Evolutionary conservation across 2,888 invertebrate genomes (phyloP).

Genomic region (Mongoloraphidia duomilia): DNA sequence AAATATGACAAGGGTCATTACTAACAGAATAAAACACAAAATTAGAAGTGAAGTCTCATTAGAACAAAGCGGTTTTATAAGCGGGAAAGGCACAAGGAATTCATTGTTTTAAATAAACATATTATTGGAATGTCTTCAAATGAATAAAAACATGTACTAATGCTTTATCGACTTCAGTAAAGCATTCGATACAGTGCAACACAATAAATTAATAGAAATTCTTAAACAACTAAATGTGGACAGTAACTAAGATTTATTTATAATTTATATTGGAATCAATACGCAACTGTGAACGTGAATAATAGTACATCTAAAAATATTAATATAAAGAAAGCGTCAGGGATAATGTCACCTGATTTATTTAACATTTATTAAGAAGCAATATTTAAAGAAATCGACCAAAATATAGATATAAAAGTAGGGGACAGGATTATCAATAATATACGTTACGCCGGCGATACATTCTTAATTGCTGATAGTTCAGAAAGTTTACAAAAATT

Average conservation of each 20-base stretch:
- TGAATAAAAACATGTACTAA: conserved; percentile 4
- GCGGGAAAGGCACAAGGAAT: conserved; percentile 6
- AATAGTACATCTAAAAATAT: too few relatives aligned
- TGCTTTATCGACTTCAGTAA: conserved; percentile 9
- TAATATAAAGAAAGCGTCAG: too few relatives aligned
- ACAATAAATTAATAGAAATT: conserved; percentile 11
- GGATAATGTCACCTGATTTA: too few relatives aligned
- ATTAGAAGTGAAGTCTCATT: background rate
- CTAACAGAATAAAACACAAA: background rate
- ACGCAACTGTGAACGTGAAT: too few relatives aligned
- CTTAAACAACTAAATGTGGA: conserved; percentile 9
- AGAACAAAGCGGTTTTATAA: conserved; percentile 4
- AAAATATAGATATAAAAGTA: too few relatives aligned
- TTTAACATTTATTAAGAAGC: too few relatives aligned
- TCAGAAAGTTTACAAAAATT: too few relatives aligned
- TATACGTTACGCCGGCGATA: too few relatives aligned
- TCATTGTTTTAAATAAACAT: conserved; percentile 6
- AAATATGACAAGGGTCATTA: background rate
- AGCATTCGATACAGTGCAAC: conserved; percentile 12
- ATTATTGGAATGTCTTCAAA: conserved; percentile 6
- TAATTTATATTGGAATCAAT: conserved; percentile 8
- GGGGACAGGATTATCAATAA: too few relatives aligned
- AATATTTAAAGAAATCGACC: too few relatives aligned
- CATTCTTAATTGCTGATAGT: too few relatives aligned
- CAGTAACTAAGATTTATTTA: conserved; percentile 6